Conservation (phyloP, 2,888 invertebrate species). For the Anodontia alba region DNA sequence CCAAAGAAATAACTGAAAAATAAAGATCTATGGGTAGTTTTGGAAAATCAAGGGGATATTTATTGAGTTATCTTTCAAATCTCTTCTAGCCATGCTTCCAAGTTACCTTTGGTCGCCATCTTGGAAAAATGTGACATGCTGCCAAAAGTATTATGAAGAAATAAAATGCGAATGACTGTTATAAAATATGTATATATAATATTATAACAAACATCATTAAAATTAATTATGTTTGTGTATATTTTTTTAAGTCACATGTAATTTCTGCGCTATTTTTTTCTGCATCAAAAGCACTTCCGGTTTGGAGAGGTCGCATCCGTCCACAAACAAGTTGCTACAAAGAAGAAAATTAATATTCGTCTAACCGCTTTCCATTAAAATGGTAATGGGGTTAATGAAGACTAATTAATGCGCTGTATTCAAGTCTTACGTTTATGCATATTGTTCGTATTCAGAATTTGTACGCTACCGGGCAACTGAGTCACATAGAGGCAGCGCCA, state of each 20-base stretch:
- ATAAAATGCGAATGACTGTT: background rate
- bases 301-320: slow-evolving; percentile 76
- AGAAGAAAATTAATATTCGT: background rate
- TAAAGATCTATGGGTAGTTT: background rate
- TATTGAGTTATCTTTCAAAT: background rate
- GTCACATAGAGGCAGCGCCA: no score
- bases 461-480: no score
- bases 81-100: slow-evolving; percentile 61
- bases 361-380: background rate
- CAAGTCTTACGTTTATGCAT: no score
- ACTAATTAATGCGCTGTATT: no score
- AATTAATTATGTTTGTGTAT: no score
- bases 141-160: background rate
- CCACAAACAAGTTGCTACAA: slow-evolving; percentile 62
- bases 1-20: background rate
- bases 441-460: no score
- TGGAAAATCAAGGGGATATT: background rate
- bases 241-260: background rate
- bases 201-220: no score
- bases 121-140: slow-evolving; percentile 53
- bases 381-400: background rate
- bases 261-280: background rate
- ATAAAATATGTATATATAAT: no score
- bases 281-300: slow-evolving; percentile 40
- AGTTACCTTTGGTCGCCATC: slow-evolving; percentile 77